Evolutionary conservation across 2,797 vertebrate genomes (phyloP).

Genomic region (Semaprochilodus insignis): DNA sequence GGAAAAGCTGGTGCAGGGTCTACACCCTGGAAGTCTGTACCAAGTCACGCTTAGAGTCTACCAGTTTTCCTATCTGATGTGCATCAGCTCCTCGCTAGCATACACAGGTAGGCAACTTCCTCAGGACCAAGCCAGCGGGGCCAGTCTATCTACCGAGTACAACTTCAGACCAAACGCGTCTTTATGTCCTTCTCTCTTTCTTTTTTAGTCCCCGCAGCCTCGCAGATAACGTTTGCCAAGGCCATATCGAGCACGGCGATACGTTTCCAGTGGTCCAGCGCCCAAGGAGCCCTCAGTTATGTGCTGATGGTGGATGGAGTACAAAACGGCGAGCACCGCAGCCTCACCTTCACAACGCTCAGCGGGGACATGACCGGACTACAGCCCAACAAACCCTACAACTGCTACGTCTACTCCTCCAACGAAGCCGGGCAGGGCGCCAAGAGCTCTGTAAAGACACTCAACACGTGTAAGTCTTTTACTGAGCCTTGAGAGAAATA

Average conservation of each 20-base stretch:
- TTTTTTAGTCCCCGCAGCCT: constrained; percentile 74
- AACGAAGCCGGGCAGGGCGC: constrained; percentile 75
- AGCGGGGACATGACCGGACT: constrained; percentile 66
- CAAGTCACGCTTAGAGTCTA: constrained; percentile 73
- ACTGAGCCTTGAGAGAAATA: no score
- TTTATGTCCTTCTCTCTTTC: background rate
- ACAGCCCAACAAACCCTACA: constrained; percentile 71
- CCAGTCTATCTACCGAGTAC: no score
- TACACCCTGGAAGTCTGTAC: constrained; percentile 74
- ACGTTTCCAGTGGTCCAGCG: constrained; percentile 73
- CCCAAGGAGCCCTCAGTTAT: constrained; percentile 71
- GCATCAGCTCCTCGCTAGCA: constrained; percentile 46
- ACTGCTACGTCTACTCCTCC: constrained; percentile 70
- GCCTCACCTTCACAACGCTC: constrained; percentile 63
- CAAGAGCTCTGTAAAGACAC: constrained; percentile 66
- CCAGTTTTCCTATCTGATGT: constrained; percentile 50
- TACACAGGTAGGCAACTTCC: constrained; percentile 73
- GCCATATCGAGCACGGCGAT: constrained; percentile 78
- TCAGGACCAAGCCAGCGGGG: background rate
- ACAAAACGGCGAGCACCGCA: constrained; percentile 27
- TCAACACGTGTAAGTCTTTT: constrained; percentile 77
- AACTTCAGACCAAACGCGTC: no score
- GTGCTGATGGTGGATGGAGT: constrained; percentile 65
- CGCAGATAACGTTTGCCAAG: constrained; percentile 71
- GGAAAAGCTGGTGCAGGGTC: constrained; percentile 70